Evolutionary conservation across 2,888 invertebrate genomes (phyloP).

Genomic region (Melipona beecheii): DNA sequence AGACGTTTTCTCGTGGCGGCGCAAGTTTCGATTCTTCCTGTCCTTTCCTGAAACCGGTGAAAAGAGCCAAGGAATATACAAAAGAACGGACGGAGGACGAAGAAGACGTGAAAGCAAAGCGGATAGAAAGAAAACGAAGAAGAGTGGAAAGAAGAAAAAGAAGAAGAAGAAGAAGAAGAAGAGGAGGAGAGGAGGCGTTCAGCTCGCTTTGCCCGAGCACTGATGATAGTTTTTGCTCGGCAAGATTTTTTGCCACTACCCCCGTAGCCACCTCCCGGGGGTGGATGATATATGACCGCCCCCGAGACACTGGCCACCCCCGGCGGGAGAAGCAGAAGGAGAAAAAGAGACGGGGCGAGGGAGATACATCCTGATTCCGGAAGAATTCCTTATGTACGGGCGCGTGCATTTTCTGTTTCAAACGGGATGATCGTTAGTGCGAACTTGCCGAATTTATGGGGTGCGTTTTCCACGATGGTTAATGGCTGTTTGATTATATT

Average conservation of each 20-base stretch:
- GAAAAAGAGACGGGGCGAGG: conserved; percentile 66
- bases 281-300: conserved; percentile 84
- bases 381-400: conserved; percentile 77
- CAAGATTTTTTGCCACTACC: conserved; percentile 80
- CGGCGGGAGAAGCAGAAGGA: conserved; percentile 70
- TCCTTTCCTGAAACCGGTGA: conserved; percentile 28
- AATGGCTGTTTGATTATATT: conserved; percentile 30
- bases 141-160: conserved; percentile 32
- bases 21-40: conserved; percentile 22
- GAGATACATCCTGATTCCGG: conserved; percentile 78
- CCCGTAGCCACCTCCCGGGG: conserved; percentile 74
- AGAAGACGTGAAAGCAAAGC: conserved; percentile 30
- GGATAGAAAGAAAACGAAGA: conserved; percentile 62
- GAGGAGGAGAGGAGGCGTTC: conserved; percentile 75
- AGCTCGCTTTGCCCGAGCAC: conserved; percentile 82
- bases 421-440: conserved; percentile 50
- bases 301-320: conserved; percentile 82
- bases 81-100: conserved; percentile 33
- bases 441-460: conserved; percentile 24
- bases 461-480: background rate
- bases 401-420: conserved; percentile 63
- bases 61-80: conserved; percentile 31
- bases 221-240: conserved; percentile 83
- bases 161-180: conserved; percentile 37
- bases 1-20: conserved; percentile 17